Evolutionary conservation across 2,888 invertebrate species (phyloP).

Genomic region (Abscondita cerata): DNA sequence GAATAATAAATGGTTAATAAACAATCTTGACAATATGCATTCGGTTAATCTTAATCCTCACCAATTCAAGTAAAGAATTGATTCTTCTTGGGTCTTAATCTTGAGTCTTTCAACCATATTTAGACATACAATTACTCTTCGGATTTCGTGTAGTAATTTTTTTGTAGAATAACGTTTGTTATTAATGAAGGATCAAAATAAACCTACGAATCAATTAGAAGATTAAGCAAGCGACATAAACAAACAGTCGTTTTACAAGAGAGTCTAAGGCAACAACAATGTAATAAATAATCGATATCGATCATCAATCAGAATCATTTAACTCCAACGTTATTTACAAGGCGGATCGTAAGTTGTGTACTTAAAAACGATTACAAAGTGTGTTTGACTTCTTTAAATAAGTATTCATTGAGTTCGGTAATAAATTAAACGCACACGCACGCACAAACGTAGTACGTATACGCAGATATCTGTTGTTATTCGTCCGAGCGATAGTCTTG

Average conservation of each 20-base stretch:
- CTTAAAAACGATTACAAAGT: background rate
- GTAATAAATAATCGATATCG: slow-evolving; percentile 7
- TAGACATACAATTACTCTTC: too few relatives aligned
- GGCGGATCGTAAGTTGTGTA: slow-evolving; percentile 17
- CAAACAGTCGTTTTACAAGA: background rate
- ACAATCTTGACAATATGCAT: too few relatives aligned
- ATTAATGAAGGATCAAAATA: too few relatives aligned
- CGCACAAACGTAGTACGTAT: background rate
- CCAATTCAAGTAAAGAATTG: too few relatives aligned
- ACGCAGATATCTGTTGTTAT: slow-evolving; percentile 2
- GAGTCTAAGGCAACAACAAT: background rate
- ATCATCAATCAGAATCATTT: slow-evolving; percentile 24
- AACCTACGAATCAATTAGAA: too few relatives aligned
- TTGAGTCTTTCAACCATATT: too few relatives aligned
- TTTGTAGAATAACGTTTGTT: too few relatives aligned
- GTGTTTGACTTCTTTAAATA: slow-evolving; percentile 6
- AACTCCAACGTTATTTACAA: slow-evolving; percentile 25
- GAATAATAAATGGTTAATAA: too few relatives aligned
- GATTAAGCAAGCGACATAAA: background rate
- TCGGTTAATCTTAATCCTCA: too few relatives aligned
- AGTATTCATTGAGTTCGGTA: slow-evolving; percentile 20
- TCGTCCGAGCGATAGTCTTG: slow-evolving; percentile 11
- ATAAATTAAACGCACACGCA: slow-evolving; percentile 22
- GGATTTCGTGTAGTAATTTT: too few relatives aligned
- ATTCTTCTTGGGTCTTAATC: too few relatives aligned